A percentile compares a stretch with the other conserved stretches of the same genome.
These are phyloP conservation scores for Rhipidura dahli DNA, from an alignment of 2,113 vertebrate species.

Conservation along the genomic window DNA sequence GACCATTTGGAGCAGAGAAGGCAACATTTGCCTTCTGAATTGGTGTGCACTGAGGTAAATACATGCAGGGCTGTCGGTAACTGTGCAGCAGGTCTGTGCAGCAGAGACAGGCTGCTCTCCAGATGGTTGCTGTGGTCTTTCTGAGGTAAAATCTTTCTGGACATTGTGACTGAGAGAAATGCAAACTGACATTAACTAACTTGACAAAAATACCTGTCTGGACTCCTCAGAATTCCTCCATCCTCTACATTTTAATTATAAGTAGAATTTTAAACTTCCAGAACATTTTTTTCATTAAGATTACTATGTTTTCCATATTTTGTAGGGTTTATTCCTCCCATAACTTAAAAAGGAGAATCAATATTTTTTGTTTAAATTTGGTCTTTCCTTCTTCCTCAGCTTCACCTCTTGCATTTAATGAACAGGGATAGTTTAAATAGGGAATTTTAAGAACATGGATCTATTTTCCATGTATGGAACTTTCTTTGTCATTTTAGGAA, in stretches of 20 bases:
- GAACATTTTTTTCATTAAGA: background rate
- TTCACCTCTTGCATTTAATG: background rate
- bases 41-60: background rate
- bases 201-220: background rate
- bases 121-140: background rate
- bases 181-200: background rate
- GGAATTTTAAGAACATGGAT: background rate
- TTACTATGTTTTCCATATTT: background rate
- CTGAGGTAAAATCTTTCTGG: background rate
- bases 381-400: background rate
- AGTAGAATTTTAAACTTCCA: background rate
- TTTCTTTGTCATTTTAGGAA: background rate
- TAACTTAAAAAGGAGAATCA: background rate
- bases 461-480: background rate
- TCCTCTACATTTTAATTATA: background rate
- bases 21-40: background rate
- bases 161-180: background rate
- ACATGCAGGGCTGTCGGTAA: background rate
- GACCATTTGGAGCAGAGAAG: background rate
- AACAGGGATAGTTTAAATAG: background rate
- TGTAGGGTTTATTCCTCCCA: accelerated
- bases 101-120: background rate
- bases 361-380: background rate
- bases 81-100: background rate
- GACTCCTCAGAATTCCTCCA: background rate